Evolutionary conservation across 2,113 vertebrate genomes (phyloP), one percentile per base, ranked within the genome.

Genomic region (Chaetorhynchus papuensis): DNA sequence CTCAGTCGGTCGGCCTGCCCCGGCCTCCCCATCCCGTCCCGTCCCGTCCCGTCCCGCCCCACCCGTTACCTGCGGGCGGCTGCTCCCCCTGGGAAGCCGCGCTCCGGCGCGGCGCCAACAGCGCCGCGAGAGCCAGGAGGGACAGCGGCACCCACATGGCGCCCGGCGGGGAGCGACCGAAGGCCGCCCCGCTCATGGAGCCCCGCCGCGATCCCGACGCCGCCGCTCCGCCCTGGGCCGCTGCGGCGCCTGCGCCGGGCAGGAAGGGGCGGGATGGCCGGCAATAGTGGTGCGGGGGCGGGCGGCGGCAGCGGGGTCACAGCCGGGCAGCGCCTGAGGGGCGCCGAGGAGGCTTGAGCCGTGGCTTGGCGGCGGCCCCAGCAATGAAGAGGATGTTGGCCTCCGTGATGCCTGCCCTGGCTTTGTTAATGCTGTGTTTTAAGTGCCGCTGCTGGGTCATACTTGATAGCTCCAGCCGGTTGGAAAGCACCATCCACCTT

Each of bases 381-480:
- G 5, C 13, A 0, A 1, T 2, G 10, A 1, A 10, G 6, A 8
- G 5, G 5, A 1, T 24, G 11, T 14, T 27, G 7, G 6, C 3
- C 2, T 20, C 14, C 2, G 28, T 10, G 1, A 3, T 50, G 24
- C 7, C 8, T 8, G 3, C 11, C 4, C 30, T 15, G 54, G 11
- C 4, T 24, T 21, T 24, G 33, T 27, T 41, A 15, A 5, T 26
- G n/a, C 4, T 45, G 24, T 27, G 41, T 20, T 23, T 35, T 7
- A 10, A 23, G 28, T 49, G 71, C 9, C 7, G 6, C 4, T 77
- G 11, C 22, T 42, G n/a, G 31, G 57, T 26, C 19, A 0, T 59
- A 42, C 11, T 15, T 37, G 26, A 9, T 11, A 50, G 35, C 14
- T 14, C 10, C 33, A 14, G 47, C 27, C 2, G 20, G 35, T 49